Percentiles rank a stretch among this genome's conserved stretches.
Conservation (phyloP, 1,140 invertebrate species). For the Marisa cornuarietis region DNA sequence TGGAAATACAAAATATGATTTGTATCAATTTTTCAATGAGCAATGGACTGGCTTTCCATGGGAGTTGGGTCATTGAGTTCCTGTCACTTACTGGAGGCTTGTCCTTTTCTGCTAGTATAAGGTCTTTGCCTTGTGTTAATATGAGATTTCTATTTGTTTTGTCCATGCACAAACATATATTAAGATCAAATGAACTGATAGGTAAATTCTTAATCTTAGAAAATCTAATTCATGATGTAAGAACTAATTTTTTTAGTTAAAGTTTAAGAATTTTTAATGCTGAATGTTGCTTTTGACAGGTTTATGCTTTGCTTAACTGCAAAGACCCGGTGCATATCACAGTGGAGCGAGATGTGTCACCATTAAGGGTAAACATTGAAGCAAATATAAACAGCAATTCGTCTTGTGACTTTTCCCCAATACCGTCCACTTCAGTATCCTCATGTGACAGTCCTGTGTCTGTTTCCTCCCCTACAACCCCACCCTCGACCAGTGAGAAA, state of each 20-base stretch:
- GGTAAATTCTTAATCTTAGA: too few species aligned
- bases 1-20: background rate
- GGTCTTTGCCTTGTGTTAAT: too few species aligned
- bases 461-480: constrained; percentile 26
- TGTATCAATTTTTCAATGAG: background rate
- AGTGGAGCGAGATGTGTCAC: constrained; percentile 88
- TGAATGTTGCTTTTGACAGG: constrained; percentile 37
- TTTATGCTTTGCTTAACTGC: constrained; percentile 55
- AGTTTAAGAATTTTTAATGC: too few species aligned
- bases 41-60: too few species aligned
- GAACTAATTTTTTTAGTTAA: too few species aligned
- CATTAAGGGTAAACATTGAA: constrained; percentile 70
- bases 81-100: too few species aligned
- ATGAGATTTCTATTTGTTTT: too few species aligned
- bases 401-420: constrained; percentile 15
- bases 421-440: constrained; percentile 23
- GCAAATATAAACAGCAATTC: constrained; percentile 12
- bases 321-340: constrained; percentile 73
- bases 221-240: too few species aligned
- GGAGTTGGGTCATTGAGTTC: too few species aligned
- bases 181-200: too few species aligned
- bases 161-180: too few species aligned
- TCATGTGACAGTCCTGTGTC: constrained; percentile 25
- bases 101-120: too few species aligned
- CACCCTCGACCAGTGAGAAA: constrained; percentile 21